phyloP scores from a whole-genome alignment of 2,888 invertebrate genomes.

The Cataglyphis cursor region DNA sequence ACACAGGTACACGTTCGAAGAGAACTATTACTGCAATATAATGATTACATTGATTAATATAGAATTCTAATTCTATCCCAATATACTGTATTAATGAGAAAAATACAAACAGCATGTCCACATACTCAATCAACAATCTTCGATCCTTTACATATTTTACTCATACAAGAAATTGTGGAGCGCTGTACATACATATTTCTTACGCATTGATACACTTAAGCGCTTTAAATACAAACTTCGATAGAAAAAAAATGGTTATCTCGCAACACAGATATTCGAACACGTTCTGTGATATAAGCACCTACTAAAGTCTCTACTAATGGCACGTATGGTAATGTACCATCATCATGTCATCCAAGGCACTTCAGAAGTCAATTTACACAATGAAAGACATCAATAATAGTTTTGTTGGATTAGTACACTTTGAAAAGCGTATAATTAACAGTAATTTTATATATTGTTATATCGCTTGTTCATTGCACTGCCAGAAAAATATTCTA shows the following conservation, averaged over 20 bases:
- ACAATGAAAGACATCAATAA: slow-evolving; percentile 63
- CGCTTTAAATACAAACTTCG: neutral
- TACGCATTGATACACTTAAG: slow-evolving; percentile 24
- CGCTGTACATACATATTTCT: slow-evolving; percentile 7
- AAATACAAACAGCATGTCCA: neutral
- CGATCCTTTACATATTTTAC: neutral
- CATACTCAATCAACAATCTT: neutral
- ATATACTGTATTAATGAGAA: slow-evolving; percentile 7
- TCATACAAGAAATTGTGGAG: neutral
- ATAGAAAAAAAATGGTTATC: slow-evolving; percentile 12
- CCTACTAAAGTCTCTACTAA: slow-evolving; percentile 27
- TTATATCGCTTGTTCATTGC: slow-evolving; percentile 16
- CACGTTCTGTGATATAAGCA: slow-evolving; percentile 32
- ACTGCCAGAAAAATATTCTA: slow-evolving; percentile 43
- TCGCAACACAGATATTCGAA: slow-evolving; percentile 39
- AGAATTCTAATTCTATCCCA: neutral
- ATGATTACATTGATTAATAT: neutral
- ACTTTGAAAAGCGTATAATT: slow-evolving; percentile 58
- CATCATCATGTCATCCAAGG: slow-evolving; percentile 77
- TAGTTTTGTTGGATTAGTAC: slow-evolving; percentile 35
- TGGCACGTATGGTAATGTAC: slow-evolving; percentile 46
- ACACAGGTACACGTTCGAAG: neutral
- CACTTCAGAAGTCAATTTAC: slow-evolving; percentile 68
- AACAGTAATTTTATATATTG: slow-evolving; percentile 38
- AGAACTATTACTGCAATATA: neutral